A percentile compares a stretch with the other conserved stretches of the same genome.
Conservation (phyloP, 2,888 invertebrate genomes). For the Patella depressa region DNA sequence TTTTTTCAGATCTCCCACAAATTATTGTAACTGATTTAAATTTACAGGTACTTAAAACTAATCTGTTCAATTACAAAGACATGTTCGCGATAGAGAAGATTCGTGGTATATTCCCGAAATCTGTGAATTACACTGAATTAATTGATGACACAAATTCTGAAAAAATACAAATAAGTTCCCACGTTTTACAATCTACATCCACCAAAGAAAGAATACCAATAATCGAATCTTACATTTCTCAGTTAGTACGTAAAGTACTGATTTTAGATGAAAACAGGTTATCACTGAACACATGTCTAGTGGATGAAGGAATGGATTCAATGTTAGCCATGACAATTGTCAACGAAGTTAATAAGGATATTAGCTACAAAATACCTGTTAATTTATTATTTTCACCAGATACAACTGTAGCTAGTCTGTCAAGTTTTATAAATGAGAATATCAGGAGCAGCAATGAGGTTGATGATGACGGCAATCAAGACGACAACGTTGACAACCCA, state of each 20-base stretch:
- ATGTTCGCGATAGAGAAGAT: background rate
- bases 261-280: conserved; percentile 33
- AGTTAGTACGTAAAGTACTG: conserved; percentile 34
- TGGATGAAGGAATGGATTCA: conserved; percentile 47
- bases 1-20: background rate
- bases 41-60: background rate
- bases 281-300: conserved; percentile 30
- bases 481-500: too few species aligned
- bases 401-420: background rate
- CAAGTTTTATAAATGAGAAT: background rate
- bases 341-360: conserved; percentile 31
- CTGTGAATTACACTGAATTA: background rate
- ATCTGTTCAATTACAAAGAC: background rate
- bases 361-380: conserved; percentile 30
- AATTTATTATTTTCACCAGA: conserved; percentile 20
- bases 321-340: conserved; percentile 47
- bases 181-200: background rate
- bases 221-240: conserved; percentile 31
- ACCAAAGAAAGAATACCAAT: conserved; percentile 26
- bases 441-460: too few species aligned
- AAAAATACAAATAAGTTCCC: background rate
- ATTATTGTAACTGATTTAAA: background rate
- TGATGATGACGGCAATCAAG: too few species aligned
- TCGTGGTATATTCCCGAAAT: background rate
- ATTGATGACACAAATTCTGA: background rate